Evolutionary conservation across 2,113 vertebrate genomes (phyloP).

Genomic region (Sialia sialis): DNA sequence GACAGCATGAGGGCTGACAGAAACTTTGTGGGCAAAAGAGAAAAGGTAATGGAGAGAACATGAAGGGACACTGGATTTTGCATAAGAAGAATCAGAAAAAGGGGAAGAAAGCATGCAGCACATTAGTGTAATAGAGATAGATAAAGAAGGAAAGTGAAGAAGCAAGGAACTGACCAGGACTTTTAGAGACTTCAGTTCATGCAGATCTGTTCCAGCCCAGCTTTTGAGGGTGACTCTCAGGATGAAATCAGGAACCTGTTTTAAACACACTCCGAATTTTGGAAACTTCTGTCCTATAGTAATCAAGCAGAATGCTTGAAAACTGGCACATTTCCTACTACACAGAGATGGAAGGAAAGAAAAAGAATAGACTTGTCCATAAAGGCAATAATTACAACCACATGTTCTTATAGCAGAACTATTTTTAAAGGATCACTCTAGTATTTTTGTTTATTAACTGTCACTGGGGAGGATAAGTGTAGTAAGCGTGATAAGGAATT

Average conservation of each 20-base stretch:
- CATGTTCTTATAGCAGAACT: not conserved
- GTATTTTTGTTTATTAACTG: not conserved
- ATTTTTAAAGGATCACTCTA: not conserved
- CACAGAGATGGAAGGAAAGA: not conserved
- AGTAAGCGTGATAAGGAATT: not conserved
- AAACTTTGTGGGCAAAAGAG: not conserved
- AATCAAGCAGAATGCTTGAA: not conserved
- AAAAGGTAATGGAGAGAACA: not conserved
- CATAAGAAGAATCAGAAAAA: not conserved
- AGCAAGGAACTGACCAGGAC: not conserved
- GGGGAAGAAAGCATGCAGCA: not conserved
- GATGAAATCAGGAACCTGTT: not conserved
- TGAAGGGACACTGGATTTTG: not conserved
- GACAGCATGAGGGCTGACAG: not conserved
- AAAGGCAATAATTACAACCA: conserved; percentile 34
- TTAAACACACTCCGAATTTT: not conserved
- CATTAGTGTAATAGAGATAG: not conserved
- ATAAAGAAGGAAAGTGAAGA: not conserved
- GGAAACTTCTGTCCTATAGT: not conserved
- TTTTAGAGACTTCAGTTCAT: not conserved
- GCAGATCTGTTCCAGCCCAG: not conserved
- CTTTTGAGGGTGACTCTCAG: not conserved
- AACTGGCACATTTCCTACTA: conserved; percentile 19
- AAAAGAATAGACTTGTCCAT: not conserved
- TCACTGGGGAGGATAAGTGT: not conserved